phyloP scores from a whole-genome alignment of 2,113 vertebrate species.

The Crotophaga sulcirostris region DNA sequence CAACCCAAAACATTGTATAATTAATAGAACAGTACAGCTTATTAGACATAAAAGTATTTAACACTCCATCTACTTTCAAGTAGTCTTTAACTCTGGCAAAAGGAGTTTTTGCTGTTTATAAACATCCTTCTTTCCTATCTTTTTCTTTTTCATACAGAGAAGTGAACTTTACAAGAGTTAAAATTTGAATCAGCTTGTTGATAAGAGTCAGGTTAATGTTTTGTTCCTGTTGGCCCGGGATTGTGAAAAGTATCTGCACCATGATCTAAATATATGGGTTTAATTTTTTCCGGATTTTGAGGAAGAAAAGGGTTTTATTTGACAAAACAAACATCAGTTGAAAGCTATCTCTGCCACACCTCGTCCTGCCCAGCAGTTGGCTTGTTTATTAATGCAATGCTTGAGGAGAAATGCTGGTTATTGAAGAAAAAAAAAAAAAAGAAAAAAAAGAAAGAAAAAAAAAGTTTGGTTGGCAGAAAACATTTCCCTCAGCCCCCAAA shows the following conservation, averaged over 20 bases:
- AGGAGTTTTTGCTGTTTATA: background rate
- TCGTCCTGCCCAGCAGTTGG: background rate
- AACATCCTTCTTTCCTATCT: background rate
- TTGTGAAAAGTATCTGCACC: background rate
- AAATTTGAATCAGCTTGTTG: background rate
- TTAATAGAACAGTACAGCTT: background rate
- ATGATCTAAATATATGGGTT: background rate
- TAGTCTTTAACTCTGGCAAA: background rate
- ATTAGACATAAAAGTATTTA: background rate
- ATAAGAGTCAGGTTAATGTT: background rate
- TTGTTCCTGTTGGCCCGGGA: background rate
- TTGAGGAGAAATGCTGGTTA: background rate
- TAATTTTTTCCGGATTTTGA: background rate
- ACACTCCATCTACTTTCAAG: background rate
- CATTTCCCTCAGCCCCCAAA: background rate
- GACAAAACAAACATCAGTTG: background rate
- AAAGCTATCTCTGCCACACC: background rate
- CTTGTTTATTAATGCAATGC: background rate
- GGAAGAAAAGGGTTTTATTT: background rate
- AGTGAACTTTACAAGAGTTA: background rate
- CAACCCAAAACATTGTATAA: too few relatives aligned
- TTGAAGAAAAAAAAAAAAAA: background rate
- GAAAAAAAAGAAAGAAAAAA: too few relatives aligned
- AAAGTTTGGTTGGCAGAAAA: background rate
- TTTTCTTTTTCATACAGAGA: background rate